These are phyloP conservation scores for Platycercus adscitus DNA, from an alignment of 2,113 vertebrate genomes.

Conservation along the genomic window DNA sequence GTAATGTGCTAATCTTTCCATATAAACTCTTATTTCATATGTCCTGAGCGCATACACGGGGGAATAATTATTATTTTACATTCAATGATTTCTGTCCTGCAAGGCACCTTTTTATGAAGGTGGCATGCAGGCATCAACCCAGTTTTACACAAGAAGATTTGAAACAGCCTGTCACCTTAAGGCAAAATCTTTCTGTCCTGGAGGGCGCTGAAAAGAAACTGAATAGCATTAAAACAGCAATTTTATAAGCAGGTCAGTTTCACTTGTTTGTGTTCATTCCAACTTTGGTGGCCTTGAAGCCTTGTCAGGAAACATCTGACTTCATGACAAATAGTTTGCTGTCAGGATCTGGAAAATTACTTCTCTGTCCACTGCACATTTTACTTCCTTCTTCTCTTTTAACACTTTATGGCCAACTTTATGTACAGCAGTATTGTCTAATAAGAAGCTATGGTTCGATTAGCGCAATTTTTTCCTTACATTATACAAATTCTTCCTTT, in stretches of 20 bases:
- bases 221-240: background rate
- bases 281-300: background rate
- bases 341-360: slow-evolving; percentile 31
- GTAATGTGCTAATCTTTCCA: background rate
- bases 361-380: background rate
- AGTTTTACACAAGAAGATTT: background rate
- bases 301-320: slow-evolving; percentile 68
- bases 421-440: accelerated
- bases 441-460: background rate
- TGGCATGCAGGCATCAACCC: background rate
- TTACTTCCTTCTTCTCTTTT: slow-evolving; percentile 20
- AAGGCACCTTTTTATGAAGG: background rate
- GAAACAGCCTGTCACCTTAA: background rate
- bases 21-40: background rate
- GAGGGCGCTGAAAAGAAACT: background rate
- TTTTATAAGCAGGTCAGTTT: background rate
- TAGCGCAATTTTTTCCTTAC: background rate
- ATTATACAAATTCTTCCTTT: background rate
- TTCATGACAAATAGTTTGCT: slow-evolving; percentile 62
- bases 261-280: background rate
- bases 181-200: background rate
- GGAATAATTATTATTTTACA: background rate
- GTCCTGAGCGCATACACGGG: background rate
- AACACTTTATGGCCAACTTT: background rate
- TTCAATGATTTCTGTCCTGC: background rate